Conservation (phyloP, 1,140 invertebrate species). For the Lepidotrigona ventralis region DNA sequence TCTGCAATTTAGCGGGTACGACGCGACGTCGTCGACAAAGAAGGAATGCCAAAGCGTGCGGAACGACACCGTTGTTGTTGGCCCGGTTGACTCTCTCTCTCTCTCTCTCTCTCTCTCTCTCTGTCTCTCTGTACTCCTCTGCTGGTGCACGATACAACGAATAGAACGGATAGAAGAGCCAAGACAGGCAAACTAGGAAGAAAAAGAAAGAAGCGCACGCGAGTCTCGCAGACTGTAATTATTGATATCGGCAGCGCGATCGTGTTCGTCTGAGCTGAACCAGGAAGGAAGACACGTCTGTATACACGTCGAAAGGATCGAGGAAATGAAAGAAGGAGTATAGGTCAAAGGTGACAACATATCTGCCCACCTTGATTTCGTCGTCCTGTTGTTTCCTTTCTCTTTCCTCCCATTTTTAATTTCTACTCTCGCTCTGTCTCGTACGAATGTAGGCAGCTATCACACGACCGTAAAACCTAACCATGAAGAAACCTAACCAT, state of each 20-base stretch:
- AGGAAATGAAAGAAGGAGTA: conserved; percentile 3
- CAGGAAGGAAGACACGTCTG: conserved; percentile 41
- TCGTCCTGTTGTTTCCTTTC: too few species aligned
- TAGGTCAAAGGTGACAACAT: conserved; percentile 53
- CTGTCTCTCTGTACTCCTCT: too few species aligned
- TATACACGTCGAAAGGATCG: conserved; percentile 27
- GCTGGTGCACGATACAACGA: not conserved
- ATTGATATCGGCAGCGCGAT: conserved; percentile 65
- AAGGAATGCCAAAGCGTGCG: conserved; percentile 7
- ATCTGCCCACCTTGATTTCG: conserved; percentile 58
- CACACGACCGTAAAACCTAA: too few species aligned
- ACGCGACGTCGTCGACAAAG: not conserved
- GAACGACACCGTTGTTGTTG: conserved; percentile 6
- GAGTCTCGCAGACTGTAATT: conserved; percentile 61
- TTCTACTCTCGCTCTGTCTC: conserved; percentile 29
- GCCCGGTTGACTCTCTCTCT: not conserved
- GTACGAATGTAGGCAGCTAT: conserved; percentile 46
- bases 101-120: too few species aligned
- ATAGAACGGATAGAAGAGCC: not conserved
- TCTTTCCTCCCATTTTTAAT: too few species aligned
- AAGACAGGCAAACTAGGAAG: not conserved
- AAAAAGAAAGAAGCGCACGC: conserved; percentile 30
- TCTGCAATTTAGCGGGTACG: conserved; percentile 8
- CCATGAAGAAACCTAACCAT: too few species aligned
- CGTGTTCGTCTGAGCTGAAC: conserved; percentile 50